Evolutionary conservation across 2,113 vertebrate species (phyloP).

Genomic region (Oryctolagus cuniculus): DNA sequence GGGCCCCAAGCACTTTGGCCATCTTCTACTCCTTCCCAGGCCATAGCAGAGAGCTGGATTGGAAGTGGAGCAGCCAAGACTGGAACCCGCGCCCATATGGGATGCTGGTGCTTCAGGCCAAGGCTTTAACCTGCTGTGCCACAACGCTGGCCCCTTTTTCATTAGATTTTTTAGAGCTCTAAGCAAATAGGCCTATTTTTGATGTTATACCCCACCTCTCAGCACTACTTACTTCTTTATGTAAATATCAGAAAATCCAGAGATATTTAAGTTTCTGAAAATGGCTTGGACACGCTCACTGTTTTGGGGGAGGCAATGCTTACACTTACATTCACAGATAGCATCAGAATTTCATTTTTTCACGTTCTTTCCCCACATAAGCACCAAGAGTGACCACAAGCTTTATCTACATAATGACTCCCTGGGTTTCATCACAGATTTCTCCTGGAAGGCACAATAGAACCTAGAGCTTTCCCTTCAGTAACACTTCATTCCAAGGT

Average conservation of each 20-base stretch:
- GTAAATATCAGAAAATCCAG: not conserved
- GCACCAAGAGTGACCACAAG: not conserved
- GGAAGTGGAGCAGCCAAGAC: too few relatives aligned
- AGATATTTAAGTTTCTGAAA: slow-evolving; percentile 41
- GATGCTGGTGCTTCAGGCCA: too few relatives aligned
- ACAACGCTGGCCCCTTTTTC: not conserved
- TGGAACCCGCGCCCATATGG: too few relatives aligned
- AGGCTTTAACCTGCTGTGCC: too few relatives aligned
- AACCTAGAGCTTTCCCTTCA: not conserved
- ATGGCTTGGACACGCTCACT: not conserved
- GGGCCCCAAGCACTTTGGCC: too few relatives aligned
- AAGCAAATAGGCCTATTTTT: not conserved
- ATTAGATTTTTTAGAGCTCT: not conserved
- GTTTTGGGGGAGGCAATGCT: not conserved
- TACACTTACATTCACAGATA: not conserved
- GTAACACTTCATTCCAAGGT: not conserved
- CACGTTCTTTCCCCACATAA: not conserved
- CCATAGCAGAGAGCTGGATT: too few relatives aligned
- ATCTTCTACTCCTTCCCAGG: too few relatives aligned
- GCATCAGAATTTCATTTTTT: not conserved
- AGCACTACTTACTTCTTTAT: not conserved
- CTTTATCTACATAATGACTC: not conserved
- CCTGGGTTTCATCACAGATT: not conserved
- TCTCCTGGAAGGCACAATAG: slow-evolving; percentile 1
- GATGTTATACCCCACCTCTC: not conserved